These are phyloP conservation scores for Syrrhaptes paradoxus DNA, from an alignment of 2,113 vertebrate genomes.

Conservation along the genomic window DNA sequence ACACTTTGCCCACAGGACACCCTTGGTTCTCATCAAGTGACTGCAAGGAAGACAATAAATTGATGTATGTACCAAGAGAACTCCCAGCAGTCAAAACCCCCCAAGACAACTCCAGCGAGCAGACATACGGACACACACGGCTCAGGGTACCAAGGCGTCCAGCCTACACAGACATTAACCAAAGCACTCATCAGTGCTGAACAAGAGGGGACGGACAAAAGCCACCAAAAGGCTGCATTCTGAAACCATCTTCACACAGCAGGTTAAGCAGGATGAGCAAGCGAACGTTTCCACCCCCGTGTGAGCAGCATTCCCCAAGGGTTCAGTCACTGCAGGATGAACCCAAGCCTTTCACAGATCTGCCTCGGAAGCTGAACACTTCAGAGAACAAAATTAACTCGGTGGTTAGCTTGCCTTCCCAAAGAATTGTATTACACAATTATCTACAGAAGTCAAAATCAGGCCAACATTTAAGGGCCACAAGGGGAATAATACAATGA, in stretches of 20 bases:
- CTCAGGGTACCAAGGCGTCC: background rate
- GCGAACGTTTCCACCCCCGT: background rate
- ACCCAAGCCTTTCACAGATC: background rate
- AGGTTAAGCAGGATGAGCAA: background rate
- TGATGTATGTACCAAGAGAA: background rate
- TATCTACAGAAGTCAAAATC: constrained; percentile 42
- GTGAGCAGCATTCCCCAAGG: background rate
- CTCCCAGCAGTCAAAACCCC: background rate
- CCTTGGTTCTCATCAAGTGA: constrained; percentile 14
- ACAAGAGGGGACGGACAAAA: background rate
- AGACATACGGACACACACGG: background rate
- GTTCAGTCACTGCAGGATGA: background rate
- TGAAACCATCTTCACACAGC: background rate
- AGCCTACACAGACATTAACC: background rate
- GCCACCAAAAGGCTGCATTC: background rate
- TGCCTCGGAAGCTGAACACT: constrained; percentile 1
- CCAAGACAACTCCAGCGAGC: background rate
- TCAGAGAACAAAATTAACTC: constrained; percentile 22
- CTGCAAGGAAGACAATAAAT: background rate
- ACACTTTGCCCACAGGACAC: background rate
- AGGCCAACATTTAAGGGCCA: constrained; percentile 15
- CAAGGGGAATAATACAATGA: background rate
- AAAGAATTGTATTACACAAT: constrained; percentile 1
- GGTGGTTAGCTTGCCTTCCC: background rate
- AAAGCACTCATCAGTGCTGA: background rate